Evolutionary conservation across 2,113 vertebrate genomes (phyloP).

Genomic region (Synodontis membranacea): DNA sequence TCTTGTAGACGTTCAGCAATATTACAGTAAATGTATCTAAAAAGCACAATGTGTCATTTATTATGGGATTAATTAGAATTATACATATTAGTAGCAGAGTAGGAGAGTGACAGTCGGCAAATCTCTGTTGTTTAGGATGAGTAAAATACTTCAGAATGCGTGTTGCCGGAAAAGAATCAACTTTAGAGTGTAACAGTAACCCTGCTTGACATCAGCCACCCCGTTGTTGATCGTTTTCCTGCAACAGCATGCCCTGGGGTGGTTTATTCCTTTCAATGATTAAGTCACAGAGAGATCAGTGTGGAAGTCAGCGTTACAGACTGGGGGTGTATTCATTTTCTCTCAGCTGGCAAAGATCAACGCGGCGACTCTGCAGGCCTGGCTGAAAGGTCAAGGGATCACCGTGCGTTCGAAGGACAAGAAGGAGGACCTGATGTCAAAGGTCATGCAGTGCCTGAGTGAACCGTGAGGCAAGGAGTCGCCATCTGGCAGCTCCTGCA

Average conservation of each 20-base stretch:
- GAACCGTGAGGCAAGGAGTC: slow-evolving; percentile 56
- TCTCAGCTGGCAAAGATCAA: slow-evolving; percentile 67
- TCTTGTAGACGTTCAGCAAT: neutral
- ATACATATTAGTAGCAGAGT: neutral
- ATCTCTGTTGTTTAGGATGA: neutral
- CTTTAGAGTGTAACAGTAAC: neutral
- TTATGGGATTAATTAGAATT: neutral
- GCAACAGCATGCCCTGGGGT: neutral
- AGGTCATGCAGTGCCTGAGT: slow-evolving; percentile 67
- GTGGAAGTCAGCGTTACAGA: neutral
- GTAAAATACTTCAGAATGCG: neutral
- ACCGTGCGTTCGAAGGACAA: slow-evolving; percentile 58
- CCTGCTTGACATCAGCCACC: neutral
- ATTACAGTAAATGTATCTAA: neutral
- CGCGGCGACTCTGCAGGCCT: slow-evolving; percentile 59
- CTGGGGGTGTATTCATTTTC: slow-evolving; percentile 21
- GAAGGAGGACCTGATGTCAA: slow-evolving; percentile 73
- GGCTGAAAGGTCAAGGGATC: slow-evolving; percentile 66
- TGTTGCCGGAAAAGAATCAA: neutral
- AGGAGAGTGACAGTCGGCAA: neutral
- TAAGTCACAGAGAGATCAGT: neutral
- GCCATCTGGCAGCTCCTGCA: too few relatives aligned
- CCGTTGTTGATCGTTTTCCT: neutral
- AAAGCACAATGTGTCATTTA: neutral
- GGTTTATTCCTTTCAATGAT: neutral